These are phyloP conservation scores for Neodontobutis hainanensis DNA, from an alignment of 2,113 vertebrate species.

Conservation along the genomic window DNA sequence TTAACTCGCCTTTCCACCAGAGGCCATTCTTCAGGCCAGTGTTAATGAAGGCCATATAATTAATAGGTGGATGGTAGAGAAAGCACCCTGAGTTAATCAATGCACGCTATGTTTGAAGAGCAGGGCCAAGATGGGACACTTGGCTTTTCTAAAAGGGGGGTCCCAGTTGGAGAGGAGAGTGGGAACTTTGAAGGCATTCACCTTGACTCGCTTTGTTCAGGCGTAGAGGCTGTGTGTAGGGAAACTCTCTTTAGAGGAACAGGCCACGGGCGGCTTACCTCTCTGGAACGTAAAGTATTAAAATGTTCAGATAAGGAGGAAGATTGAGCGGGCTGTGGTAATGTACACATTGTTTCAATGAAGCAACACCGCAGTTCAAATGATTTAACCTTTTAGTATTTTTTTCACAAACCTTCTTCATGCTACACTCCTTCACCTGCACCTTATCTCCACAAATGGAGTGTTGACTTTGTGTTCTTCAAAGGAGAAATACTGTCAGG, in stretches of 20 bases:
- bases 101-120: constrained; percentile 78
- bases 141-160: constrained; percentile 43
- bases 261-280: background rate
- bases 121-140: constrained; percentile 54
- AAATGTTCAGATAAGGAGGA: constrained; percentile 25
- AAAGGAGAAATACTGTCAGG: constrained; percentile 75
- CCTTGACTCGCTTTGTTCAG: constrained; percentile 33
- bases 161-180: constrained; percentile 39
- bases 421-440: constrained; percentile 68
- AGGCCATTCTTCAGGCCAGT: constrained; percentile 79
- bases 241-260: constrained; percentile 2
- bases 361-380: constrained; percentile 47
- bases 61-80: constrained; percentile 78
- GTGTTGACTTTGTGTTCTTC: constrained; percentile 78
- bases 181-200: constrained; percentile 42
- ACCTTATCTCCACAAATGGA: constrained; percentile 78
- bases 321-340: constrained; percentile 7
- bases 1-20: constrained; percentile 75
- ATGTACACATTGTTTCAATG: constrained; percentile 43
- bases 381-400: constrained; percentile 50
- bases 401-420: constrained; percentile 26
- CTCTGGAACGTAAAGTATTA: constrained; percentile 11
- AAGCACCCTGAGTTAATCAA: constrained; percentile 74
- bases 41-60: constrained; percentile 81
- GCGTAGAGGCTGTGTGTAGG: background rate